Evolutionary conservation across 2,797 vertebrate genomes (phyloP).

Genomic region (Pachyuromys duprasi): DNA sequence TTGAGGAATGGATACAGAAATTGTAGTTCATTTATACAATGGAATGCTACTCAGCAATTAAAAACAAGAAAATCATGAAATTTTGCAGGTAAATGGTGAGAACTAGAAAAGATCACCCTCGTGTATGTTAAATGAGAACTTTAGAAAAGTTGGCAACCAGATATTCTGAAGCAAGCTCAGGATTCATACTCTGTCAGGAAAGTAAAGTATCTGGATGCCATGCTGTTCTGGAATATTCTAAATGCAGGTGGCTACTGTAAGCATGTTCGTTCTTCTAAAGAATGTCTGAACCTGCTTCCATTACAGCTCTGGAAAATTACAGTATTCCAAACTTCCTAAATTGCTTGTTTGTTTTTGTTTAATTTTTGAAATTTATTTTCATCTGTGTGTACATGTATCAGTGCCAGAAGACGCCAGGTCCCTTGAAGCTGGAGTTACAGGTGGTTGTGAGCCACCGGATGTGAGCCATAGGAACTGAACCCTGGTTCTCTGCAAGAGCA

Average conservation of each 20-base stretch:
- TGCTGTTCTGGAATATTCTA: neutral
- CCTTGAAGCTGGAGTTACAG: neutral
- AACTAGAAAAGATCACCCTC: too few species aligned
- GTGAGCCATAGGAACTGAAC: too few species aligned
- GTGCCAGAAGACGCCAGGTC: neutral
- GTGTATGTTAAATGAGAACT: conserved; percentile 4
- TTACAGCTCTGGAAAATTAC: neutral
- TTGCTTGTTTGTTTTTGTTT: neutral
- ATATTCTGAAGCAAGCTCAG: neutral
- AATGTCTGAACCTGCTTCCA: neutral
- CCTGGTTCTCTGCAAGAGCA: neutral
- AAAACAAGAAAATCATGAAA: too few species aligned
- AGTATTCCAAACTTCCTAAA: neutral
- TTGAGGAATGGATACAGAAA: too few species aligned
- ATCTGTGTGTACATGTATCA: neutral
- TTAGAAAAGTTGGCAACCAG: neutral
- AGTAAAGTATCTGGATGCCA: neutral
- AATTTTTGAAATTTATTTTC: neutral
- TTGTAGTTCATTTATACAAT: too few species aligned
- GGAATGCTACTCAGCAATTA: too few species aligned
- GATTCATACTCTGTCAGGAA: neutral
- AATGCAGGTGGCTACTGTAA: too few species aligned
- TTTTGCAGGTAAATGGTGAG: too few species aligned
- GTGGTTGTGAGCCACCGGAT: neutral
- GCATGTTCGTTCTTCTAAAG: neutral